Conservation (phyloP, 2,888 invertebrate species). For the Cinara cedri region DNA sequence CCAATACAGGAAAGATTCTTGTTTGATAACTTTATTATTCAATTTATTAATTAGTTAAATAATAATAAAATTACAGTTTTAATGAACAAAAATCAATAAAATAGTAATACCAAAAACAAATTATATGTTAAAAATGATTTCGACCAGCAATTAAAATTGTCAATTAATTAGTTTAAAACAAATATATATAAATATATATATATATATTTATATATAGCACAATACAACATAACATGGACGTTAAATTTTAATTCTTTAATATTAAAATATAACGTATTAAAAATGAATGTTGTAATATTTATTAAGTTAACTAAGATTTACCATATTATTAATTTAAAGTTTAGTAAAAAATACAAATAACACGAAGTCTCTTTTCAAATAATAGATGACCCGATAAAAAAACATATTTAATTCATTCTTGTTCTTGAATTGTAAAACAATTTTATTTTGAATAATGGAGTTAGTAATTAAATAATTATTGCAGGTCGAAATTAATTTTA, state of each 20-base stretch:
- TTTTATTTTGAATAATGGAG: not conserved
- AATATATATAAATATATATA: not conserved
- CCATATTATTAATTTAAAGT: not conserved
- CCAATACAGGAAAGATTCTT: not conserved
- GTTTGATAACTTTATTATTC: conserved; percentile 11
- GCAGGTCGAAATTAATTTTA: conserved; percentile 7
- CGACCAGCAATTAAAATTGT: not conserved
- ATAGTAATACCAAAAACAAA: conserved; percentile 11
- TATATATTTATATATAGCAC: not conserved
- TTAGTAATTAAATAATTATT: not conserved
- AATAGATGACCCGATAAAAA: not conserved
- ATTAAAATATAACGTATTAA: conserved; percentile 30
- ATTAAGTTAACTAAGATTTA: conserved; percentile 7
- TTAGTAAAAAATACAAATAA: not conserved
- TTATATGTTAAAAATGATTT: conserved; percentile 25
- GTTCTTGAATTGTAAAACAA: not conserved
- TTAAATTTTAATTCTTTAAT: conserved; percentile 18
- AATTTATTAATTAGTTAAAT: not conserved
- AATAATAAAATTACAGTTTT: conserved; percentile 11
- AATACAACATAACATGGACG: conserved; percentile 26
- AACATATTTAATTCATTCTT: not conserved
- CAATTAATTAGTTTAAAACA: conserved; percentile 23
- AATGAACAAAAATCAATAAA: conserved; percentile 8
- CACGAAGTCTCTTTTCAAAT: not conserved
- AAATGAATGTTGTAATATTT: not conserved